These are phyloP conservation scores for Ichneumoninae sp. DNA, from an alignment of 2,888 invertebrate genomes.

Conservation along the genomic window DNA sequence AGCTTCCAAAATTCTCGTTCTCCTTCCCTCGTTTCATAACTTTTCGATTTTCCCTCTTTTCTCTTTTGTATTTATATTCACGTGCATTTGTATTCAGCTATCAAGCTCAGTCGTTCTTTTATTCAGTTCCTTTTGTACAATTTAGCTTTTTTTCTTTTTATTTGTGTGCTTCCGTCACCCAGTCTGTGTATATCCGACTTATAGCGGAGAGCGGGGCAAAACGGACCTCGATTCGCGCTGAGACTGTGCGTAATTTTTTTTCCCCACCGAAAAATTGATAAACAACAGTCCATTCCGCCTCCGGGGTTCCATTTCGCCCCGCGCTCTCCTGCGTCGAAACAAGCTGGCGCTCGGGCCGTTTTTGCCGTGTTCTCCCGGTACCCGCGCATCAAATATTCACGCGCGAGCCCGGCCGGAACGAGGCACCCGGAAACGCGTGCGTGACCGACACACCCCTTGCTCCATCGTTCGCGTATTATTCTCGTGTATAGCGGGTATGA, in stretches of 20 bases:
- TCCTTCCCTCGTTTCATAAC: conserved; percentile 2
- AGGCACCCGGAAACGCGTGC: conserved; percentile 45
- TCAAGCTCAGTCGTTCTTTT: conserved; percentile 22
- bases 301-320: not conserved
- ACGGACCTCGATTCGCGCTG: too few relatives aligned
- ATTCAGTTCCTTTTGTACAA: conserved; percentile 7
- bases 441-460: conserved; percentile 25
- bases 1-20: conserved; percentile 28
- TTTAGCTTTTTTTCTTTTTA: conserved; percentile 13
- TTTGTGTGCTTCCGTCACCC: conserved; percentile 4
- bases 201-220: not conserved
- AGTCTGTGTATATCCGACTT: not conserved
- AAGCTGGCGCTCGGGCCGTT: conserved; percentile 15
- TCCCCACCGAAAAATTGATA: not conserved
- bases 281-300: not conserved
- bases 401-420: not conserved
- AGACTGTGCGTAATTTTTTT: too few relatives aligned
- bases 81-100: not conserved
- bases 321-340: not conserved
- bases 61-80: not conserved
- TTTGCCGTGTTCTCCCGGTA: conserved; percentile 9
- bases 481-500: not conserved
- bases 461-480: conserved; percentile 6
- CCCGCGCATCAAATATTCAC: conserved; percentile 48
- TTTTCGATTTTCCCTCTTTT: not conserved